Conservation (phyloP, 2,888 invertebrate species). For the Heterodera filipjevi region DNA sequence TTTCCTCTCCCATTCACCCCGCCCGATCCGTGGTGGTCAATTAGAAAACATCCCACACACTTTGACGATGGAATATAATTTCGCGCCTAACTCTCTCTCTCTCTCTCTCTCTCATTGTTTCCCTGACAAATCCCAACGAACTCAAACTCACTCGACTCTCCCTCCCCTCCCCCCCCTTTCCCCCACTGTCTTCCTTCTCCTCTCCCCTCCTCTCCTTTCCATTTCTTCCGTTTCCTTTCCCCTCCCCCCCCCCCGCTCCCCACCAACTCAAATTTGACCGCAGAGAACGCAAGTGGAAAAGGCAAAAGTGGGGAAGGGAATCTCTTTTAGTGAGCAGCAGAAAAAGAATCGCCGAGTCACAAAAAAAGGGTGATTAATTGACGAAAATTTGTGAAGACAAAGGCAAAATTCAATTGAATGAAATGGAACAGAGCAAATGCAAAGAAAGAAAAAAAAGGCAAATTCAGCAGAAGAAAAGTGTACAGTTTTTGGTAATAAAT, state of each 20-base stretch:
- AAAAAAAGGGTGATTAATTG: no score
- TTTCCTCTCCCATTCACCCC: background rate
- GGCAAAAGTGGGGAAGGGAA: no score
- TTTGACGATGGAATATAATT: background rate
- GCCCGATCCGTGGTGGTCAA: background rate
- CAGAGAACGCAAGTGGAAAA: background rate
- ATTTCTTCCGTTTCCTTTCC: no score
- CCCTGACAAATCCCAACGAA: background rate
- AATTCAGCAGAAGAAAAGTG: no score
- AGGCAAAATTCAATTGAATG: no score
- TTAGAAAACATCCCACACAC: slow-evolving; percentile 2
- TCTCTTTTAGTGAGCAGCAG: no score
- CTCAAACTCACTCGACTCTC: background rate
- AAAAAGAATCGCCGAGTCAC: no score
- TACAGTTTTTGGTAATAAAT: no score
- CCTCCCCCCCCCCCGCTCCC: background rate
- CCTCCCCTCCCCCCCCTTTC: background rate
- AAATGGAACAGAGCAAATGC: no score
- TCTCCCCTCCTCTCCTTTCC: background rate
- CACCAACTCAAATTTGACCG: background rate
- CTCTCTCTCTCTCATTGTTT: background rate
- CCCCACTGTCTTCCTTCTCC: background rate
- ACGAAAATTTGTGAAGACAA: no score
- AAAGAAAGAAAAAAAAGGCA: no score
- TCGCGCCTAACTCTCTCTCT: background rate